phyloP scores from a whole-genome alignment of 2,888 invertebrate genomes.

The Leptura quadrifasciata region DNA sequence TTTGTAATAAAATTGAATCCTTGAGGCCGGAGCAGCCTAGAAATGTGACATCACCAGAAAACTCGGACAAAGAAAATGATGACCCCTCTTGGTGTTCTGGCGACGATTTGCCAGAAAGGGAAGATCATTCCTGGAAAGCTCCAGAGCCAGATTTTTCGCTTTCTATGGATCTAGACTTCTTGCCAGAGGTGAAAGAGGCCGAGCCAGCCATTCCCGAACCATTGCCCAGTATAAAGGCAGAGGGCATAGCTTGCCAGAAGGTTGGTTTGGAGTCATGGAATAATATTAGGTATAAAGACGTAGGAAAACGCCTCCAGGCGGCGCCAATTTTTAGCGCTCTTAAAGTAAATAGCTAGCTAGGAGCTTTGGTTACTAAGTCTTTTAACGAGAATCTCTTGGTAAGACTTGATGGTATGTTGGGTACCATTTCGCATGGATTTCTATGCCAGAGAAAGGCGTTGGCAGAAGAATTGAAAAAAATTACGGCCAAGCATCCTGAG shows the following conservation, averaged over 20 bases:
- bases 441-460: neutral
- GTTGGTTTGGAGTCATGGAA: neutral
- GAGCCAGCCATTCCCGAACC: neutral
- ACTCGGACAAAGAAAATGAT: neutral
- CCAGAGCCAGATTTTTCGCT: neutral
- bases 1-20: no score
- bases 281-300: neutral
- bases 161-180: neutral
- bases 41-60: neutral
- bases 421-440: neutral
- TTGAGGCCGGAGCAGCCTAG: neutral
- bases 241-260: neutral
- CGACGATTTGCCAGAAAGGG: neutral
- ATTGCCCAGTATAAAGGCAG: neutral
- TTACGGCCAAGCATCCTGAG: neutral
- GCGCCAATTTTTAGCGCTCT: neutral
- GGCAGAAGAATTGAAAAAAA: neutral
- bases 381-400: neutral
- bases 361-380: neutral
- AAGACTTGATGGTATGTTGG: neutral
- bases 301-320: neutral
- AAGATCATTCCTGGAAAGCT: neutral
- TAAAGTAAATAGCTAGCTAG: neutral
- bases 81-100: neutral
- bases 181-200: neutral